Evolutionary conservation across 2,797 vertebrate genomes (phyloP), one percentile per base, ranked within the genome.

Genomic region (Cheirogaleus major): DNA sequence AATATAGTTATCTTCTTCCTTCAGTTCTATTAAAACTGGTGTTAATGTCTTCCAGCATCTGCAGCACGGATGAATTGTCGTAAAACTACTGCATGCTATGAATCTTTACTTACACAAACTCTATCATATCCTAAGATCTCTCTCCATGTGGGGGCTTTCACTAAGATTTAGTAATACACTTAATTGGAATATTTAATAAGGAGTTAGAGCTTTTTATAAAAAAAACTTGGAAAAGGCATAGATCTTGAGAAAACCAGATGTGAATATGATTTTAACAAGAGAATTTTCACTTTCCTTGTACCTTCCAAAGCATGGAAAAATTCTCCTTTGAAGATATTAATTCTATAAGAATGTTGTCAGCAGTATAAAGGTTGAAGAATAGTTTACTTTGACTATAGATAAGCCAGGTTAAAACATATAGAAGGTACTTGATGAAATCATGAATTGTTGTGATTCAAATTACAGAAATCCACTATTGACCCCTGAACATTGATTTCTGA

Each of bases 131-230:
- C 38, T 89, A 92, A 80, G 45, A 38, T 89, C 59, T 95, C 41
- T 91, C 57, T 91, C 86, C 7, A 1, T 72, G 10, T 45, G 48
- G 38, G 61, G 23, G 23, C 8, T 70, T 91, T 43, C 35, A 35
- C 12, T 78, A 78, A 93, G 48, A 90, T 91, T 96, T 92, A 45
- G 27, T 95, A 93, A 96, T 87, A 87, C 4, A 52, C 43, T 91
- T 92, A 88, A 69, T 89, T 89, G 43, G 45, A 95, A 93, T 41
- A 30, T 57, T 95, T 95, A 91, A 86, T 93, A 95, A 72, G 90
- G 88, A 85, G 67, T 52, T 63, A 45, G 45, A 52, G 67, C 57
- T 93, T 67, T 81, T 84, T 94, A 78, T 35, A 69, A 73, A 93
- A 65, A n/a, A 65, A n/a, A 57, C 38, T 93, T 86, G 45, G 59